A percentile compares a stretch with the other conserved stretches of the same genome.
Evolutionary conservation across 1,140 invertebrate genomes (phyloP).

Genomic region (Habropoda laboriosa): DNA sequence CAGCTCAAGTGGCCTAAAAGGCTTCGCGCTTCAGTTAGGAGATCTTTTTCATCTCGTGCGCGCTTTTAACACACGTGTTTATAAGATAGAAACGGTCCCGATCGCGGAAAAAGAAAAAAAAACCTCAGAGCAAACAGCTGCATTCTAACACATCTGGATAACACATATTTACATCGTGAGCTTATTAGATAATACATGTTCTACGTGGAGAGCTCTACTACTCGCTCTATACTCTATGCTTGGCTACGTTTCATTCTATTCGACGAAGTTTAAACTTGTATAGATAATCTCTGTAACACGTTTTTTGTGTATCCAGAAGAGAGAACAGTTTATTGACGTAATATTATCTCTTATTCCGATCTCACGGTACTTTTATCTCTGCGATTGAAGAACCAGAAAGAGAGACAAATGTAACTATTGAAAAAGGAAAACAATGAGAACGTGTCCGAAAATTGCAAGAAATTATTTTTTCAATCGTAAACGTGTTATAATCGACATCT

Average conservation of each 20-base stretch:
- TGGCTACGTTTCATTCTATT: not conserved
- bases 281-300: slow-evolving; percentile 11
- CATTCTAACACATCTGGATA: not conserved
- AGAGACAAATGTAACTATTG: not conserved
- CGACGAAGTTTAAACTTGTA: not conserved
- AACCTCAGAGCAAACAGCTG: not conserved
- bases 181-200: slow-evolving; percentile 22
- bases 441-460: not conserved
- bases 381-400: not conserved
- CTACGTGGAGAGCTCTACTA: too few species aligned
- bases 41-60: not conserved
- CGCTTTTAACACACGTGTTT: not conserved
- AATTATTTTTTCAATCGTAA: slow-evolving; percentile 20
- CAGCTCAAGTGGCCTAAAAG: not conserved
- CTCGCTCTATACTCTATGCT: not conserved
- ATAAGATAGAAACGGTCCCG: not conserved
- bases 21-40: too few species aligned
- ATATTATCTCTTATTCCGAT: not conserved
- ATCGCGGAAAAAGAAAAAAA: not conserved
- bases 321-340: not conserved
- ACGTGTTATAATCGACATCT: too few species aligned
- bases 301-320: not conserved
- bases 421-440: not conserved
- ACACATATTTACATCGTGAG: not conserved
- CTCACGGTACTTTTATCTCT: not conserved